Evolutionary conservation across 2,797 vertebrate genomes (phyloP).

Genomic region (Coendou prehensilis): DNA sequence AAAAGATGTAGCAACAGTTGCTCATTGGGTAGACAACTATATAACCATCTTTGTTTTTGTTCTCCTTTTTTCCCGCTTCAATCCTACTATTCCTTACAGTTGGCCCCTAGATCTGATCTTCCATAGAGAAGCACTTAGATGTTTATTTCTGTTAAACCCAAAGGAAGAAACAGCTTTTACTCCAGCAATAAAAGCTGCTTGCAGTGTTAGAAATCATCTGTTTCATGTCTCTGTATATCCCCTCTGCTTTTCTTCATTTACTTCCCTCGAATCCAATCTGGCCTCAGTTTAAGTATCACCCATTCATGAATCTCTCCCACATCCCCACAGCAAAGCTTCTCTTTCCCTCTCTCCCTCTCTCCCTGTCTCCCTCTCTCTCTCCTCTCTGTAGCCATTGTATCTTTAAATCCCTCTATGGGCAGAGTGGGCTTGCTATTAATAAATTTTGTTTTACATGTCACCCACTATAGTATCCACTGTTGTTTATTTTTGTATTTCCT

Average conservation of each 20-base stretch:
- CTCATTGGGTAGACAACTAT: neutral
- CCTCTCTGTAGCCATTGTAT: neutral
- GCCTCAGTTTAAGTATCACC: neutral
- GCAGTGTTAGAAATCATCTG: neutral
- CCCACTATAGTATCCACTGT: neutral
- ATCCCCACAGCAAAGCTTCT: neutral
- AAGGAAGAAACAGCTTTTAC: neutral
- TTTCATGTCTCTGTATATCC: neutral
- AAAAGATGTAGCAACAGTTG: neutral
- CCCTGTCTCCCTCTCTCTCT: neutral
- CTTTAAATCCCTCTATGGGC: neutral
- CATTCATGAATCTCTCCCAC: neutral
- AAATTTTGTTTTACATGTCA: neutral
- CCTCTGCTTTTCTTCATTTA: neutral
- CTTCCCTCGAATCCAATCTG: neutral
- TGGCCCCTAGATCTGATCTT: neutral
- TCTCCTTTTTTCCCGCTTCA: neutral
- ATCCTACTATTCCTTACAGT: neutral
- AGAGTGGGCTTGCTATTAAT: neutral
- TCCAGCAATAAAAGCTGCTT: neutral
- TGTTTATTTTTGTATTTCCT: slow-evolving; percentile 51
- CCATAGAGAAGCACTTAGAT: neutral
- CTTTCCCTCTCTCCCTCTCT: neutral
- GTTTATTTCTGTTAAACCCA: neutral
- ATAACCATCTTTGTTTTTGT: neutral